Percentiles rank a stretch among this genome's conserved stretches.
Evolutionary conservation across 2,888 invertebrate genomes (phyloP).

Genomic region (Rotaria sp.): DNA sequence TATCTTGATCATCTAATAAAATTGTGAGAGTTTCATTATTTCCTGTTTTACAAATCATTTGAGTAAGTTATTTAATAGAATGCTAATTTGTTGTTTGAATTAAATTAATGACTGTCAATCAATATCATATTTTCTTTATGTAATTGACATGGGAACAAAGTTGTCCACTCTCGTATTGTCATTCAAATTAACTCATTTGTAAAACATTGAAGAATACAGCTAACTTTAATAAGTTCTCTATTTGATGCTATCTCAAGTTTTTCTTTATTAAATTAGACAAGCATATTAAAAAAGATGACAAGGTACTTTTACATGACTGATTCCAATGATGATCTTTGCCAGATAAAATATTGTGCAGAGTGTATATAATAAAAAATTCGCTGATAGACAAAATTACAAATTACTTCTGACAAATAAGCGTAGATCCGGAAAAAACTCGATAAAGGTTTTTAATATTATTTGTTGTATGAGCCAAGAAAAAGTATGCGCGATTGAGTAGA

Average conservation of each 20-base stretch:
- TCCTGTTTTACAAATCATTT: neutral
- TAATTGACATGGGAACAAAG: neutral
- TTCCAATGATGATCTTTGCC: neutral
- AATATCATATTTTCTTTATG: neutral
- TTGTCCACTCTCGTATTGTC: too few species aligned
- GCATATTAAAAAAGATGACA: too few species aligned
- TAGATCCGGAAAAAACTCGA: neutral
- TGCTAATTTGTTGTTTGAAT: neutral
- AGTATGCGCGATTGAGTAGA: neutral
- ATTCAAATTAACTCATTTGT: too few species aligned
- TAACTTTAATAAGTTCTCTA: neutral
- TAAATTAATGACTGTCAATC: neutral
- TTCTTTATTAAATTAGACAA: too few species aligned
- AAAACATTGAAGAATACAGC: too few species aligned
- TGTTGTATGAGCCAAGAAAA: neutral
- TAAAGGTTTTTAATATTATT: neutral
- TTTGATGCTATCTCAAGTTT: neutral
- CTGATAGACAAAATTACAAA: neutral
- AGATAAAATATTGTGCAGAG: neutral
- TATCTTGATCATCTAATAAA: neutral
- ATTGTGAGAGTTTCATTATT: neutral
- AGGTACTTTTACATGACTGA: neutral
- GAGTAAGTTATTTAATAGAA: neutral
- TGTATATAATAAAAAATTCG: neutral
- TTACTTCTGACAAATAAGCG: neutral